Percentiles rank a stretch among this genome's conserved stretches.
Conservation (phyloP, 2,113 vertebrate genomes). For the Megaceryle torquata region DNA sequence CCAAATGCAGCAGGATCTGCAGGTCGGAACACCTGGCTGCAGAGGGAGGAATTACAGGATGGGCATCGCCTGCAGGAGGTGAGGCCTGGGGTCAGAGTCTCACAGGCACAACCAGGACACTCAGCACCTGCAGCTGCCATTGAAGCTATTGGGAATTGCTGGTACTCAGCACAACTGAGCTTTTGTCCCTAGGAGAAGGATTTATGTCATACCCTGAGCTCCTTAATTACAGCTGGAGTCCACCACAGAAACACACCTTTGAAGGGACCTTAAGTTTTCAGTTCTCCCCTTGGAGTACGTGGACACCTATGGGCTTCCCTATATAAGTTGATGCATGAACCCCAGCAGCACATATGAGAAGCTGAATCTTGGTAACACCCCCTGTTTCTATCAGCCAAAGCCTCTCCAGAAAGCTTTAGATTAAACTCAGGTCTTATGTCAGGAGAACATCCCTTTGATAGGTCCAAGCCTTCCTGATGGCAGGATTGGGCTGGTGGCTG, state of each 20-base stretch:
- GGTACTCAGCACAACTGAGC: not conserved
- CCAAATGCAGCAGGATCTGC: not conserved
- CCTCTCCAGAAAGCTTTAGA: not conserved
- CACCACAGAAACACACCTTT: not conserved
- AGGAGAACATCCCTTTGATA: not conserved
- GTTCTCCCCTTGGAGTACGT: not conserved
- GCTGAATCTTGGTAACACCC: accelerated
- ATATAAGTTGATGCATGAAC: not conserved
- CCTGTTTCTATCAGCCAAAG: not conserved
- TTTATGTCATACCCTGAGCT: not conserved
- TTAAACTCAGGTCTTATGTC: not conserved
- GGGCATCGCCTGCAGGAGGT: not conserved
- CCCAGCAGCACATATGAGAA: not conserved
- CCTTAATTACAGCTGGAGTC: not conserved
- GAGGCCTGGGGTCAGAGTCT: not conserved
- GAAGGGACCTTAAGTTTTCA: not conserved
- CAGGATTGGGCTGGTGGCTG: not conserved
- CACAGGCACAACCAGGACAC: not conserved
- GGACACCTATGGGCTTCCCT: not conserved
- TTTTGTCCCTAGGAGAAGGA: not conserved
- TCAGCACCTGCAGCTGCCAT: not conserved
- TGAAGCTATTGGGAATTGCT: not conserved
- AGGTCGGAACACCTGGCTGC: not conserved
- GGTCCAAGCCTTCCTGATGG: not conserved
- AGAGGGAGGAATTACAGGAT: not conserved